phyloP scores from a whole-genome alignment of 2,113 vertebrate genomes.

The Cathartes aura region DNA sequence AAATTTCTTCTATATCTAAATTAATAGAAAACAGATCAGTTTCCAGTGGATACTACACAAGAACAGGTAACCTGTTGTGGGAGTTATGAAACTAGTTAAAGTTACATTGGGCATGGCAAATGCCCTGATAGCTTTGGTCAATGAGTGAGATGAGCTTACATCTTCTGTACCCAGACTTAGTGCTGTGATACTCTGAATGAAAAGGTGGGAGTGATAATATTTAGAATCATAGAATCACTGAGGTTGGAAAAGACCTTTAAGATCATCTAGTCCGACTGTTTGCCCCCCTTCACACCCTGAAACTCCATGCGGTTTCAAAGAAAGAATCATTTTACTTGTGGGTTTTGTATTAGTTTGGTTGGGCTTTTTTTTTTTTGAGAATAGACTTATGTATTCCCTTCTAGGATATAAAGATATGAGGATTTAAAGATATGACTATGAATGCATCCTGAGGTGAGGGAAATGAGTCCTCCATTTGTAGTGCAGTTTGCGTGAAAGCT shows the following conservation, averaged over 20 bases:
- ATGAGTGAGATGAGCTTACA: neutral
- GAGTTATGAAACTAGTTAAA: neutral
- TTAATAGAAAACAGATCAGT: neutral
- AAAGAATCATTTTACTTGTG: neutral
- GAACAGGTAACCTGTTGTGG: neutral
- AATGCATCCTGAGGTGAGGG: neutral
- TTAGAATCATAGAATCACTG: neutral
- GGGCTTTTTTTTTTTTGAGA: neutral
- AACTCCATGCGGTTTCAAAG: neutral
- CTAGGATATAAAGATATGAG: neutral
- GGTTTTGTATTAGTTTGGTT: neutral
- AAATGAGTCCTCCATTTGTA: neutral
- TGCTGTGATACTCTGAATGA: neutral
- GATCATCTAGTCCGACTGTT: neutral
- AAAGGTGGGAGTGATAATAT: neutral
- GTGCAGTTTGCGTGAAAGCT: neutral
- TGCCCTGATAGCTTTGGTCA: neutral
- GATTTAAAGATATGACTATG: neutral
- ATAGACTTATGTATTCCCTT: neutral
- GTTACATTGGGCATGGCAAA: neutral
- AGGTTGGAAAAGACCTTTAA: neutral
- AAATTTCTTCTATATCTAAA: neutral
- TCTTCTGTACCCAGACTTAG: neutral
- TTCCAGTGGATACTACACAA: neutral
- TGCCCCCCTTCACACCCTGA: neutral